Conservation (phyloP, 2,797 vertebrate species). For the Stomatorhinus walkeri region DNA sequence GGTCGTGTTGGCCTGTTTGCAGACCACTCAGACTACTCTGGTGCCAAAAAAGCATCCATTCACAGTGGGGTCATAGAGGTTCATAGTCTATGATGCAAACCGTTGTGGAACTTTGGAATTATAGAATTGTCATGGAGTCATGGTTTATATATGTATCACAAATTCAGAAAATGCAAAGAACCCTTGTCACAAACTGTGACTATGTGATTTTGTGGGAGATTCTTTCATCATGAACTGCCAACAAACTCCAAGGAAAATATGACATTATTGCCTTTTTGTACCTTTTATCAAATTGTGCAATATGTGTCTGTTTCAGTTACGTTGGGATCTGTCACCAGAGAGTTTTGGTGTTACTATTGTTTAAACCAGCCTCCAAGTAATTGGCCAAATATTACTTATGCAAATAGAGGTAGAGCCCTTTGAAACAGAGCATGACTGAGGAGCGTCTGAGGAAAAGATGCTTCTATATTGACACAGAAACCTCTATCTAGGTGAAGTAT, state of each 20-base stretch:
- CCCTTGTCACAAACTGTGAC: not conserved
- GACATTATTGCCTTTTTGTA: not conserved
- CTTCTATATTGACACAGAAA: not conserved
- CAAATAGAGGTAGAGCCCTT: not conserved
- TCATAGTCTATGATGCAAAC: not conserved
- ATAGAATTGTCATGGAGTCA: not conserved
- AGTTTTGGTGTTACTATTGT: not conserved
- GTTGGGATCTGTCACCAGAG: not conserved
- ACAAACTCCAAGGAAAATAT: not conserved
- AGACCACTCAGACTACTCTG: not conserved
- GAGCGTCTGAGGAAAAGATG: not conserved
- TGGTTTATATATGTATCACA: not conserved
- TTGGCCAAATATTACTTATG: not conserved
- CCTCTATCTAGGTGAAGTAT: not conserved
- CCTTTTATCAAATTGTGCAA: not conserved
- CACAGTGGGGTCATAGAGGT: not conserved
- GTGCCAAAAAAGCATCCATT: not conserved
- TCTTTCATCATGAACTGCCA: not conserved
- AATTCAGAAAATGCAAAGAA: not conserved
- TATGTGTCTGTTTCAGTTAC: not conserved
- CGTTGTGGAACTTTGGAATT: not conserved
- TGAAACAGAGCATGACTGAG: not conserved
- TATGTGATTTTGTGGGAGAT: not conserved
- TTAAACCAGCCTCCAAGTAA: not conserved
- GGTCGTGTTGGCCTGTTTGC: not conserved